A percentile compares a stretch with the other conserved stretches of the same genome.
phyloP scores from a whole-genome alignment of 2,113 vertebrate genomes.

The Alethe diademata region DNA sequence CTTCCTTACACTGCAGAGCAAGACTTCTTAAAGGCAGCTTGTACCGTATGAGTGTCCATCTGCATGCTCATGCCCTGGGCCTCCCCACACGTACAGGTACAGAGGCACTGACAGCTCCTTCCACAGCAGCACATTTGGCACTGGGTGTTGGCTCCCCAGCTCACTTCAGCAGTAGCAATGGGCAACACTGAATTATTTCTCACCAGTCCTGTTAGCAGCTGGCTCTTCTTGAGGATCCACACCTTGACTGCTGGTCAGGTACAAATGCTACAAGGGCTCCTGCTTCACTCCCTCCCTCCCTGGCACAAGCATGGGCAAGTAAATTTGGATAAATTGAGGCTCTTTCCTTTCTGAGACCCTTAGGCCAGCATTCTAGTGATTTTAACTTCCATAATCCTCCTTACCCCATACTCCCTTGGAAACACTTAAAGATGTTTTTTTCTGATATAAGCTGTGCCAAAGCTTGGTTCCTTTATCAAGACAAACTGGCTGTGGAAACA shows the following conservation, averaged over 20 bases:
- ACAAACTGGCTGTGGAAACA: background rate
- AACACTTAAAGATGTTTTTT: background rate
- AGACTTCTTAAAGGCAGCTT: no score
- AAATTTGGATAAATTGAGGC: background rate
- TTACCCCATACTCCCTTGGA: background rate
- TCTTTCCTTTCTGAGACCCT: background rate
- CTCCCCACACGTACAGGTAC: no score
- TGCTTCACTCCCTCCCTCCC: background rate
- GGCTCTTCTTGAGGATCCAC: background rate
- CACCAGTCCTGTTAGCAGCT: fast-evolving
- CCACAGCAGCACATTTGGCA: background rate
- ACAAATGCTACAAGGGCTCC: background rate
- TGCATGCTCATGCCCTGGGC: no score
- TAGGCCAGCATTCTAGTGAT: background rate
- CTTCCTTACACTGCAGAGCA: no score
- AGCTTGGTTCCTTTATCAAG: background rate
- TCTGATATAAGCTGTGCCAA: background rate
- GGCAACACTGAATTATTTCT: background rate
- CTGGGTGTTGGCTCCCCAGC: background rate
- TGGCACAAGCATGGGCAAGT: background rate
- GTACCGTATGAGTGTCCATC: no score
- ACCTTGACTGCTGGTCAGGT: background rate
- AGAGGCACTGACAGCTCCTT: background rate
- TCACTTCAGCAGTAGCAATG: fast-evolving
- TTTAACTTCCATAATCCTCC: background rate